phyloP scores from a whole-genome alignment of 2,888 invertebrate species.

The Mongoloraphidia duomilia region DNA sequence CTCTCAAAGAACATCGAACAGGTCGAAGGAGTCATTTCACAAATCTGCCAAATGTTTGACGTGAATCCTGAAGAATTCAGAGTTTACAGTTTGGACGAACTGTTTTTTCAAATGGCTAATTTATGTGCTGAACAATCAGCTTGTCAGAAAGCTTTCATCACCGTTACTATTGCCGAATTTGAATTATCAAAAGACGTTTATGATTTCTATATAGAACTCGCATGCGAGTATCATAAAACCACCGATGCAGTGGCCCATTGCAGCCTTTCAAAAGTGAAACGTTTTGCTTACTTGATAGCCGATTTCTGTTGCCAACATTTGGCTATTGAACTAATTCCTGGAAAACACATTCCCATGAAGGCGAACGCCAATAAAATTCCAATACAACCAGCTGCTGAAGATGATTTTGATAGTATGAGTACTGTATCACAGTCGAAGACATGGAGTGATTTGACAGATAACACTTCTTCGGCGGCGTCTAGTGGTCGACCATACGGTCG shows the following conservation, averaged over 20 bases:
- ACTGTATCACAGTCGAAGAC: no score
- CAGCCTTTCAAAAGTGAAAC: conserved; percentile 28
- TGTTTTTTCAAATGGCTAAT: conserved; percentile 24
- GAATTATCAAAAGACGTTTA: conserved; percentile 28
- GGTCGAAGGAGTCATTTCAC: conserved; percentile 23
- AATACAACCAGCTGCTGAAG: no score
- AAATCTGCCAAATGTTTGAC: conserved; percentile 18
- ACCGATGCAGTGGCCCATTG: conserved; percentile 27
- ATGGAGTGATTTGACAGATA: no score
- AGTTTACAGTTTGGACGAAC: conserved; percentile 24
- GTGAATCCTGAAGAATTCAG: conserved; percentile 15
- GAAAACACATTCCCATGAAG: conserved; percentile 28
- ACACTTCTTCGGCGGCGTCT: no score
- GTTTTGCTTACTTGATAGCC: conserved; percentile 31
- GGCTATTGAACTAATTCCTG: conserved; percentile 26
- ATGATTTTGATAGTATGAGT: no score
- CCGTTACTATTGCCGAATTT: conserved; percentile 17
- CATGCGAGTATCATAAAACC: conserved; percentile 31
- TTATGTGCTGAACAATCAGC: conserved; percentile 3
- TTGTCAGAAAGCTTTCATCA: background rate
- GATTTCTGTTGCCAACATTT: conserved; percentile 32
- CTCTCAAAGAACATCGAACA: conserved; percentile 20
- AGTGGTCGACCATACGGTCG: no score
- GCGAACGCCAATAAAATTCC: conserved; percentile 10
- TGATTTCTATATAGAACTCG: conserved; percentile 21